These are phyloP conservation scores for Aythya baeri DNA, from an alignment of 2,113 vertebrate genomes.

Conservation along the genomic window DNA sequence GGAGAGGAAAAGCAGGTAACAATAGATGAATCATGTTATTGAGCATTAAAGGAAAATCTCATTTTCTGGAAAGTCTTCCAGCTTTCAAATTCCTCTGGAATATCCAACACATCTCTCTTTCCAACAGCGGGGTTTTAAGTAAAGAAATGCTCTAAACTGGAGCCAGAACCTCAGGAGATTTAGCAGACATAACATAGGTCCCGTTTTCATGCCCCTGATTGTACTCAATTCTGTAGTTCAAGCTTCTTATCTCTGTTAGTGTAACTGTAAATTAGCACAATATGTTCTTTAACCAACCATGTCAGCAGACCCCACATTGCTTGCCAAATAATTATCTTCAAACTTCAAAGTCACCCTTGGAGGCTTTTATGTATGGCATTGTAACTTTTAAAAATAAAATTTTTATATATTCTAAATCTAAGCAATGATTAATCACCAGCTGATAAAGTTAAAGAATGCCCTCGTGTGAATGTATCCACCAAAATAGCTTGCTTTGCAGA, in stretches of 20 bases:
- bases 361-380: conserved; percentile 29
- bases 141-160: conserved; percentile 39
- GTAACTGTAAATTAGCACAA: conserved; percentile 58
- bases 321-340: conserved; percentile 61
- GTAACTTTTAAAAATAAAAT: conserved; percentile 33
- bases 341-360: conserved; percentile 47
- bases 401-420: conserved; percentile 10
- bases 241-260: conserved; percentile 59
- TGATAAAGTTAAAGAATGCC: conserved; percentile 2
- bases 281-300: conserved; percentile 53
- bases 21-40: neutral
- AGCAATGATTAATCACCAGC: conserved; percentile 1
- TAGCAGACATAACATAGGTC: neutral
- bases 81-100: conserved; percentile 15
- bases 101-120: neutral
- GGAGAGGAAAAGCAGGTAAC: neutral
- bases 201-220: conserved; percentile 29
- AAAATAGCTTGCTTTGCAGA: conserved; percentile 4
- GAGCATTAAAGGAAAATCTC: neutral
- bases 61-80: conserved; percentile 20
- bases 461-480: neutral
- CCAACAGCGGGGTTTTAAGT: neutral
- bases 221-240: conserved; percentile 26
- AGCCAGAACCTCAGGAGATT: conserved; percentile 41
- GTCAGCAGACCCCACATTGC: conserved; percentile 41